Percentiles rank a stretch among this genome's conserved stretches.
These are phyloP conservation scores for Orthosia gracilis DNA, from an alignment of 2,888 invertebrate species.

Conservation along the genomic window DNA sequence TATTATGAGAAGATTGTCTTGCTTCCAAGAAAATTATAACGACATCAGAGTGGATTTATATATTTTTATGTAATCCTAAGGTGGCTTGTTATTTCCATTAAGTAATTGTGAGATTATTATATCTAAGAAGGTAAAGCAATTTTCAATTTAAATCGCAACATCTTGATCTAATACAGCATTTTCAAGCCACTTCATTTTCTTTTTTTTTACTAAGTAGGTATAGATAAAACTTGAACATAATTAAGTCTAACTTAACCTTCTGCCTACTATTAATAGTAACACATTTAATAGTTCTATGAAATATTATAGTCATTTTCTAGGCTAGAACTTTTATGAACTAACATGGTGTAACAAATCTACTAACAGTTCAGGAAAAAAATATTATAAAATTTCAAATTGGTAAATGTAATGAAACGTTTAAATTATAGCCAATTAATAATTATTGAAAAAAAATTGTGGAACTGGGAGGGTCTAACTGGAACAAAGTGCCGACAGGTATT, in stretches of 20 bases:
- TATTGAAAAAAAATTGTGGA: no score
- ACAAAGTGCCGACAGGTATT: no score
- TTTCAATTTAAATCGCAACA: not conserved
- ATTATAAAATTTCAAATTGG: no score
- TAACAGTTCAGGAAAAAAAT: no score
- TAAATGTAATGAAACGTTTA: no score
- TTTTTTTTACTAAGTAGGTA: no score
- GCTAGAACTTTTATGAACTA: no score
- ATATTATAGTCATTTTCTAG: not conserved
- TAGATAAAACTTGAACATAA: not conserved
- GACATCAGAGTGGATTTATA: constrained; percentile 8
- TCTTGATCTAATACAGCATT: not conserved
- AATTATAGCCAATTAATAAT: no score
- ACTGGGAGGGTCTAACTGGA: no score
- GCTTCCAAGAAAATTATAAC: constrained; percentile 50
- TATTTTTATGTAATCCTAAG: constrained; percentile 2
- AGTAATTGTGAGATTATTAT: not conserved
- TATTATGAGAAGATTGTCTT: constrained; percentile 59
- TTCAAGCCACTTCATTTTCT: not conserved
- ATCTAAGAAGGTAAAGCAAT: not conserved
- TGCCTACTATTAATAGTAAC: no score
- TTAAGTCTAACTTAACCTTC: not conserved
- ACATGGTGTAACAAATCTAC: no score
- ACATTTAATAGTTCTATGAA: not conserved
- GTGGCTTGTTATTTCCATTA: not conserved